Conservation (phyloP, 2,797 vertebrate species). For the Danio choprae region DNA sequence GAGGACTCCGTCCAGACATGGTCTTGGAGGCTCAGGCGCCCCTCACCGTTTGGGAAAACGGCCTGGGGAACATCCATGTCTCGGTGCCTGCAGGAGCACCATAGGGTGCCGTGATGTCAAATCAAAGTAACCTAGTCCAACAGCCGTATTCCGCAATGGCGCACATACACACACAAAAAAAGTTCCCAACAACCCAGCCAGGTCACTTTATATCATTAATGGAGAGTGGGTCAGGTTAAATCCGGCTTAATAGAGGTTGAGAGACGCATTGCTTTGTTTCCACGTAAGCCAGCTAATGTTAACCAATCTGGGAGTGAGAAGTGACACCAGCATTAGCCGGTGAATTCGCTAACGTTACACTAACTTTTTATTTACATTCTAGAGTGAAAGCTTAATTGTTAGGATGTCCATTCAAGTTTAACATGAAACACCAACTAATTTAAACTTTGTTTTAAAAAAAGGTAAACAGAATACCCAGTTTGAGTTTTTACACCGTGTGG, state of each 20-base stretch:
- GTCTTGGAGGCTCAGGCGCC: slow-evolving; percentile 75
- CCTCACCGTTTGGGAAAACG: slow-evolving; percentile 86
- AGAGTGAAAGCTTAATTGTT: background rate
- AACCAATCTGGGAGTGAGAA: slow-evolving; percentile 25
- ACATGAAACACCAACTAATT: background rate
- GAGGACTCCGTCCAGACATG: slow-evolving; percentile 74
- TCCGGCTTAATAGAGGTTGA: slow-evolving; percentile 31
- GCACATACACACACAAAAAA: background rate
- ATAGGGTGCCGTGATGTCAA: slow-evolving; percentile 78
- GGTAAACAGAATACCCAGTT: background rate
- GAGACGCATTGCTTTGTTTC: slow-evolving; percentile 39
- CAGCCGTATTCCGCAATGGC: slow-evolving; percentile 9
- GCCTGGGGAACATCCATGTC: slow-evolving; percentile 85
- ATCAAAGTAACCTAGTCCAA: slow-evolving; percentile 55
- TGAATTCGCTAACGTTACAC: background rate
- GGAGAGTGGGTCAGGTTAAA: slow-evolving; percentile 28
- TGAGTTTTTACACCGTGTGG: slow-evolving; percentile 31
- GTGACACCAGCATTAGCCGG: slow-evolving; percentile 21
- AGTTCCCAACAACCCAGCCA: background rate
- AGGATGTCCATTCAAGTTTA: background rate
- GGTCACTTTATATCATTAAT: slow-evolving; percentile 31
- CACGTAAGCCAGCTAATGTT: slow-evolving; percentile 35
- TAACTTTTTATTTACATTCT: background rate
- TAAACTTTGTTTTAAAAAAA: background rate
- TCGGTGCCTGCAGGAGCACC: slow-evolving; percentile 81